Evolutionary conservation across 2,888 invertebrate genomes (phyloP), one percentile per base, ranked within the genome.

Genomic region (Drosophila affinis): DNA sequence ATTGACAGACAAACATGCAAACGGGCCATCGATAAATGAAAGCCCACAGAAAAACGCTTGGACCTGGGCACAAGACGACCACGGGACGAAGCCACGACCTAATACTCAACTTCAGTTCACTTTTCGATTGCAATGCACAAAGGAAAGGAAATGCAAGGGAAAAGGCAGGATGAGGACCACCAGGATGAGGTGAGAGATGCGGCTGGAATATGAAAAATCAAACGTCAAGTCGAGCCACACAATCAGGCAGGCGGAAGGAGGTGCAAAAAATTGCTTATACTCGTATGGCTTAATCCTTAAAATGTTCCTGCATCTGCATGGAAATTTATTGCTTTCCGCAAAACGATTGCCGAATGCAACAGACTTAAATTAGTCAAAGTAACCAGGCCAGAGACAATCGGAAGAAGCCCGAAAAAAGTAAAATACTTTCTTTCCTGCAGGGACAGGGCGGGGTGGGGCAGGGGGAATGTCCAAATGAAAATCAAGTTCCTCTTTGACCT

Each of bases 281-380:
- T 9, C 29, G 69, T 67, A 75, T 79, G 72, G 75, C 58, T 61
- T 67, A 75, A 76, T 71, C 63, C 71, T 62, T 75, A 72, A 75
- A 73, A 80, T 72, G 29, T 79, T 82, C 61, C 77, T 70, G 67
- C 62, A 52, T 17, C 45, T 55, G 27, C 39, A 39, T 51, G 61
- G 56, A 75, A 67, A 71, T 81, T 81, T 78, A 75, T 73, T 78
- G 82, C 82, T 77, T 73, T 77, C 75, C 82, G 65, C 65, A 55
- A 55, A 60, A 47, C 63, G 64, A 72, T 76, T 59, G 56, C 52
- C 44, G 47, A 62, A 46, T 58, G 57, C 62, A 68, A 62, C 65
- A 52, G 67, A 59, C 65, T 72, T 39, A 75, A 75, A 76, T 75
- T 76, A 71, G 76, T 71, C 82, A 85, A 79, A 76, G 60, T 47